Conservation (phyloP, 2,113 vertebrate genomes). For the Glaucomys volans region DNA sequence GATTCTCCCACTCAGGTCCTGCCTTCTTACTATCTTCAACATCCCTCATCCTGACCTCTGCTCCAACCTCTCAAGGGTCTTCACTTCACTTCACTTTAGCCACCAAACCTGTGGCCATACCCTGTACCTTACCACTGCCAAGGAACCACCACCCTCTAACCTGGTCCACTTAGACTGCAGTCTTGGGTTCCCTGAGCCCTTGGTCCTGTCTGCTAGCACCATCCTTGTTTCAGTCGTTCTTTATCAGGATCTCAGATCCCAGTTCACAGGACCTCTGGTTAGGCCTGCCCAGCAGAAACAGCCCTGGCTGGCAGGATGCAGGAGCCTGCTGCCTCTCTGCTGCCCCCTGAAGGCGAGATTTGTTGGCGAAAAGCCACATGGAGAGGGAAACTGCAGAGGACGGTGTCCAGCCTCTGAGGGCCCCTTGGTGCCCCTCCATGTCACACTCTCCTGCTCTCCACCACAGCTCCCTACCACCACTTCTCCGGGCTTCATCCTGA, state of each 20-base stretch:
- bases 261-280: not conserved
- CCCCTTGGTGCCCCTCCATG: too few relatives aligned
- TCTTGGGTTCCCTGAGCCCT: not conserved
- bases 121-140: not conserved
- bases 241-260: not conserved
- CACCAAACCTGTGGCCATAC: not conserved
- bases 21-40: not conserved
- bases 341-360: conserved; percentile 2
- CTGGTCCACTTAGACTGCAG: not conserved
- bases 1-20: not conserved
- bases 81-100: not conserved
- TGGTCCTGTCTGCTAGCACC: not conserved
- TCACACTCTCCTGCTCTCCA: too few relatives aligned
- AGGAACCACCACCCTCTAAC: not conserved
- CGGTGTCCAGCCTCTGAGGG: too few relatives aligned
- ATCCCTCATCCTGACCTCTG: not conserved
- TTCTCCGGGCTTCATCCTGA: not conserved
- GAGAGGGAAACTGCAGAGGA: not conserved
- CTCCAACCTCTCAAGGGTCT: not conserved
- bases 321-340: not conserved
- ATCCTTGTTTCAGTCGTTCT: not conserved
- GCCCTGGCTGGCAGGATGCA: not conserved
- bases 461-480: not conserved
- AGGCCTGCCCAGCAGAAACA: not conserved
- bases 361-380: not conserved